A percentile compares a stretch with the other conserved stretches of the same genome.
phyloP scores from a whole-genome alignment of 30 jellyfish, hydroid and myxozoan species.

The Clytia hemisphaerica region DNA sequence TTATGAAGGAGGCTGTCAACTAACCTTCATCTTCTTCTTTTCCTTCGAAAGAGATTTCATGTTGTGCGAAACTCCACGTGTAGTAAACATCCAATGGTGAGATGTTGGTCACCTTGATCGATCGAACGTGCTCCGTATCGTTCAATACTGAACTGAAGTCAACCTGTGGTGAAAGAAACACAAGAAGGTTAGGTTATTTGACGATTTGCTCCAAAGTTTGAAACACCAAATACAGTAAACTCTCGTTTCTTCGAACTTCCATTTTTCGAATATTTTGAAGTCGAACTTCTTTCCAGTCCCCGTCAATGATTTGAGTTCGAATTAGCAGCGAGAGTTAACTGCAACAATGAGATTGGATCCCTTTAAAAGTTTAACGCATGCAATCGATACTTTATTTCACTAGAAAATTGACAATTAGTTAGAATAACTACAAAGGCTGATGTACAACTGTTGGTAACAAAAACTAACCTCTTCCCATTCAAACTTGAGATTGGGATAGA shows the following conservation, averaged over 20 bases:
- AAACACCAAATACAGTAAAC: neutral
- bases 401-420: no score
- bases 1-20: no score
- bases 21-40: conserved; percentile 95
- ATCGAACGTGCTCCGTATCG: conserved; percentile 82
- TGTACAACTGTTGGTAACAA: no score
- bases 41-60: conserved; percentile 73
- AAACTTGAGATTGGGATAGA: conserved; percentile 73
- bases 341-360: no score
- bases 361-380: no score
- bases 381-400: no score
- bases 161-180: conserved; percentile 30
- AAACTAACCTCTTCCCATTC: conserved; percentile 59
- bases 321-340: no score
- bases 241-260: neutral
- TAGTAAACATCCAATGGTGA: conserved; percentile 77
- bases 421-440: no score
- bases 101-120: conserved; percentile 57
- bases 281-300: no score
- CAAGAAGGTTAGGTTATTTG: neutral
- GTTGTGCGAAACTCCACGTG: conserved; percentile 72
- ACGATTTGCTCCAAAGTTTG: neutral
- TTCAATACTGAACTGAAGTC: conserved; percentile 78
- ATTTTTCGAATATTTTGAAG: neutral
- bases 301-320: no score